These are phyloP conservation scores for Leucosticte australis DNA, from an alignment of 2,113 vertebrate genomes.

Conservation along the genomic window DNA sequence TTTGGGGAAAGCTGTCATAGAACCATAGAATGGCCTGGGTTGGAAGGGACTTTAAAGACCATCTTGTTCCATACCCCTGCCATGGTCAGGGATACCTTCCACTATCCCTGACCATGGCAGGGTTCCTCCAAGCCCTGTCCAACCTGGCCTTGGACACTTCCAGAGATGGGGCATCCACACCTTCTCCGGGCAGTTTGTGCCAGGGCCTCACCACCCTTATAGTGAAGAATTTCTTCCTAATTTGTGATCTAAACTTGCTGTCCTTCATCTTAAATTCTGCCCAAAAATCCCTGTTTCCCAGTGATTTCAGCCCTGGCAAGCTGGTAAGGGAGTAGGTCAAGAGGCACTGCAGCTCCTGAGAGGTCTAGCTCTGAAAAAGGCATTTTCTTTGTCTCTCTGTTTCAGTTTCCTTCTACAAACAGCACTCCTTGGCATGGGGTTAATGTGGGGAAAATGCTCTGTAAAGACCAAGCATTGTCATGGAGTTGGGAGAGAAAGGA, in stretches of 20 bases:
- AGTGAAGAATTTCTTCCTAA: not conserved
- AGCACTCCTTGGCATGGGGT: not conserved
- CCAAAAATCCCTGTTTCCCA: not conserved
- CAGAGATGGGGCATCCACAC: not conserved
- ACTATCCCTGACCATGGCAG: too few species aligned
- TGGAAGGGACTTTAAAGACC: not conserved
- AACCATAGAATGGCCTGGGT: not conserved
- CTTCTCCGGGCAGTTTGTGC: not conserved
- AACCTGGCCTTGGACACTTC: not conserved
- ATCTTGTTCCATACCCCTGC: not conserved
- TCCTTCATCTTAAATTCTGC: not conserved
- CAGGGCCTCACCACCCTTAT: too few species aligned
- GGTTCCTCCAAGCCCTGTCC: not conserved
- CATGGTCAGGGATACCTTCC: not conserved
- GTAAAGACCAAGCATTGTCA: not conserved
- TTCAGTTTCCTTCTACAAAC: not conserved
- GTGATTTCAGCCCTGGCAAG: not conserved
- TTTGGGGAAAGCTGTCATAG: not conserved
- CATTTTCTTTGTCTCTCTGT: not conserved
- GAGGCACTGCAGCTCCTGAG: not conserved
- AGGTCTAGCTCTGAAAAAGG: not conserved
- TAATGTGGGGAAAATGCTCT: not conserved
- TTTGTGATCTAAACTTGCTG: not conserved
- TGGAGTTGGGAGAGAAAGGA: not conserved
- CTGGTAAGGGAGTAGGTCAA: not conserved